Base-by-base conservation (phyloP, 1,140 invertebrate species). In the Heliconius hewitsoni region DNA sequence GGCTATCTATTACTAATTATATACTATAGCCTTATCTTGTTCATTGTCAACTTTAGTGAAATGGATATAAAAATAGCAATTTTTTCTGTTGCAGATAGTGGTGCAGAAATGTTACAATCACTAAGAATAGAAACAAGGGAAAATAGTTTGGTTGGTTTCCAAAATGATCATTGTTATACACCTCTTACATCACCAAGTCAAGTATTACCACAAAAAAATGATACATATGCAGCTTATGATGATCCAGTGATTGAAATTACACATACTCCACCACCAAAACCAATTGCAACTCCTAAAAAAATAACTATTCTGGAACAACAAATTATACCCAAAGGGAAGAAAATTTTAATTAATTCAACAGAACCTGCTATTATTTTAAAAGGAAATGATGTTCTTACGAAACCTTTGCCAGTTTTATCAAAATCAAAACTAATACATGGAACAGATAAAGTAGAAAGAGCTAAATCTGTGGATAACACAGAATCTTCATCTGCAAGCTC, bases 101-200 rank as follows among this genome's bases (percentile, higher is more conserved):
- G 95, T 84, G 94, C 94, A 80, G 95, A 95, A 92, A 94, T 93
- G 93, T 86, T 95, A 79, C 90, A 94, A 82, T 95, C 87, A 84
- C 87, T 91, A 83, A 90, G 88, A 89, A 95, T 94, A 89, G 95
- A 90, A 86, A 95, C 87, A 90, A 93, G 92, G 83, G 93, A 95
- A 83, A 93, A 93, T 74, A 94, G 93, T 85, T 81, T 94, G 60
- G 86, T 95, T 70, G 93, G 95, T 73, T 96, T 96, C 78, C 94
- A 95, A 84, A 96, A 96, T 91, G 96, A 96, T 89, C 96, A 96
- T 87, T 96, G 96, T 83, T 96, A 96, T 84, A 96, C 96, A 76
- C 95, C 96, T 27, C 95, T 95, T 50, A 96, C 95, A 71, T 95
- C 95, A 27, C 95, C 95, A 23, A 95, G 93, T 83, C 95, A 95